Base-by-base conservation (phyloP, 2,797 vertebrate genomes). In the Chromobotia macracanthus region DNA sequence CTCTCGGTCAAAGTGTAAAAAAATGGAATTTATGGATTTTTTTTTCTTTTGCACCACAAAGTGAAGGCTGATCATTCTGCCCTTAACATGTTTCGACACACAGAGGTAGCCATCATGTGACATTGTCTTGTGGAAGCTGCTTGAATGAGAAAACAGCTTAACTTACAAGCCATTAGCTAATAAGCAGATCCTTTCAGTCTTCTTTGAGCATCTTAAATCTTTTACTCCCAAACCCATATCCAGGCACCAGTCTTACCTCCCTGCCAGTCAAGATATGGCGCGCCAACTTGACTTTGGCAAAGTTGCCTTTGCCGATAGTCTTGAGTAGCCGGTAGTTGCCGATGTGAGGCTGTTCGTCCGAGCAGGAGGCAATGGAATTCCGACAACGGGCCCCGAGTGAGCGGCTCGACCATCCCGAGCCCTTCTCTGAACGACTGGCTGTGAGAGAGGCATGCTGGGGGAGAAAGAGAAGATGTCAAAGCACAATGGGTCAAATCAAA, bases 261-360 rank as follows among this genome's bases (percentile, higher is more conserved):
- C 93, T 94, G 93, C 96, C 96, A 10, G 97, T 98, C 78, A 98
- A 92, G 82, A 98, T 97, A 90, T 99, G 97, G 70, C 97, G 94
- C 5, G 97, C 97, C 92, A 99, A 91, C 80, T 99, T 99, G 81
- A 99, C 97, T 91, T 99, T 99, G 84, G 97, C 97, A 18, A 99
- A 99, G 89, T 99, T 99, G 81, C 97, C 97, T 91, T 99, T 99
- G 89, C 97, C 97, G 72, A 99, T 98, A 0, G 97, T 99, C 92
- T 98, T 99, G 73, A 99, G 94, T 66, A 99, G 95, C 81, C 97
- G 94, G 92, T 98, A 99, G 92, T 99, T 99, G 71, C 97, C 97
- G 70, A 99, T 97, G 86, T 97, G 96, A 0, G 97, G 96, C 79
- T 96, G 96, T 86, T 99, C 97, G 15, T 98, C 97, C 0, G 96